Evolutionary conservation across 2,888 invertebrate species (phyloP).

Genomic region (Polyommatus iphigenia): DNA sequence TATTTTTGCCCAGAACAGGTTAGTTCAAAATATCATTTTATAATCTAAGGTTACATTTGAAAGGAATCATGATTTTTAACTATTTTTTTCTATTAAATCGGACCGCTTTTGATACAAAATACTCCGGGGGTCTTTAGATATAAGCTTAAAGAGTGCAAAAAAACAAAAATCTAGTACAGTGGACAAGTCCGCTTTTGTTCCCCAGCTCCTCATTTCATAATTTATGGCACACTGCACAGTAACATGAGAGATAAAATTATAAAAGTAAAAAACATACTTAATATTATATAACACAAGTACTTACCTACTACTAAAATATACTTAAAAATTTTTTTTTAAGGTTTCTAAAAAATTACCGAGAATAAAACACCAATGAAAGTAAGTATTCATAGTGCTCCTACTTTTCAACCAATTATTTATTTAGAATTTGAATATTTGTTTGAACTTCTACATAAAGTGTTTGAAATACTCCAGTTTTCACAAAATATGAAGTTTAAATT

Average conservation of each 20-base stretch:
- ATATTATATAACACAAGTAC: not conserved
- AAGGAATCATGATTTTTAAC: too few species aligned
- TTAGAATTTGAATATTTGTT: not conserved
- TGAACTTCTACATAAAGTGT: too few species aligned
- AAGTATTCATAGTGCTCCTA: not conserved
- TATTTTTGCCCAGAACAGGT: conserved; percentile 95
- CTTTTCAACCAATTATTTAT: not conserved
- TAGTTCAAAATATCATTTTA: conserved; percentile 49
- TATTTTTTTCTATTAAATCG: too few species aligned
- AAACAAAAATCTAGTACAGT: too few species aligned
- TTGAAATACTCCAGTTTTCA: not conserved
- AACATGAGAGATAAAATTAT: too few species aligned
- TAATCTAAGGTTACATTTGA: not conserved
- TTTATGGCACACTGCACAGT: not conserved
- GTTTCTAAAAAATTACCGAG: too few species aligned
- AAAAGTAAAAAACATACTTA: not conserved
- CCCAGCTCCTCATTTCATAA: not conserved
- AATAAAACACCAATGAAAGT: not conserved
- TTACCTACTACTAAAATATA: not conserved
- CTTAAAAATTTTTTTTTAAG: too few species aligned
- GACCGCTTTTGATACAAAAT: too few species aligned
- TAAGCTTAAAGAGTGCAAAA: too few species aligned
- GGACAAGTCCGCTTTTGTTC: too few species aligned
- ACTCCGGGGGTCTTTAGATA: too few species aligned
- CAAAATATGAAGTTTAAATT: too few species aligned